Percentiles rank a stretch among this genome's conserved stretches.
Conservation (phyloP, 2,888 invertebrate genomes). For the Parnassius apollo region DNA sequence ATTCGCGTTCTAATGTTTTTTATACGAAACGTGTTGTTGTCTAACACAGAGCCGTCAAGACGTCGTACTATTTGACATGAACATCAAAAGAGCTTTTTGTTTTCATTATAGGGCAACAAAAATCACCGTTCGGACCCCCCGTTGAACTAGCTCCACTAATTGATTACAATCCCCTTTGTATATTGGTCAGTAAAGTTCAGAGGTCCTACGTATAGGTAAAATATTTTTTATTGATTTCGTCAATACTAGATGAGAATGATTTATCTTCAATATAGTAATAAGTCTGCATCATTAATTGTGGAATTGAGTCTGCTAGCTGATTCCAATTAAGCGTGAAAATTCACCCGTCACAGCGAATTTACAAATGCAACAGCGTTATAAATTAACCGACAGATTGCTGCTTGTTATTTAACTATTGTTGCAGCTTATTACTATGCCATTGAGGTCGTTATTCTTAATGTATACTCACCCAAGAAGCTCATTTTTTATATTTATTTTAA, state of each 20-base stretch:
- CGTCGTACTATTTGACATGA: conserved; percentile 48
- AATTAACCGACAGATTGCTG: too few species aligned
- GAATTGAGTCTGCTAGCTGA: background rate
- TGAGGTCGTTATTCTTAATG: background rate
- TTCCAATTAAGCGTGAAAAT: conserved; percentile 5
- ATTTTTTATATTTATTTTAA: background rate
- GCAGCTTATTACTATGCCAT: too few species aligned
- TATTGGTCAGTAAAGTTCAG: conserved; percentile 55
- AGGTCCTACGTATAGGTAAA: conserved; percentile 56
- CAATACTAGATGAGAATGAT: conserved; percentile 35
- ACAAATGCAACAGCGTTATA: background rate
- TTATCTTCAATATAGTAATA: conserved; percentile 1
- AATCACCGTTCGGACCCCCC: conserved; percentile 54
- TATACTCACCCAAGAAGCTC: background rate
- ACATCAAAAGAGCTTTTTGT: conserved; percentile 45
- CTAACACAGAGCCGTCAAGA: conserved; percentile 41
- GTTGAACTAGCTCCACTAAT: conserved; percentile 49
- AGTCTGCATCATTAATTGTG: conserved; percentile 1
- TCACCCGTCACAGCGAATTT: background rate
- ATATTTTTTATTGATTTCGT: conserved; percentile 49
- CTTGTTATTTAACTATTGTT: too few species aligned
- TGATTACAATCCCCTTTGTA: conserved; percentile 58
- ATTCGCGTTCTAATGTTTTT: background rate
- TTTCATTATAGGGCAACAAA: conserved; percentile 58
- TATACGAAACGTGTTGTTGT: conserved; percentile 31